Evolutionary conservation across 2,797 vertebrate genomes (phyloP).

Genomic region (Meriones psammophilus): DNA sequence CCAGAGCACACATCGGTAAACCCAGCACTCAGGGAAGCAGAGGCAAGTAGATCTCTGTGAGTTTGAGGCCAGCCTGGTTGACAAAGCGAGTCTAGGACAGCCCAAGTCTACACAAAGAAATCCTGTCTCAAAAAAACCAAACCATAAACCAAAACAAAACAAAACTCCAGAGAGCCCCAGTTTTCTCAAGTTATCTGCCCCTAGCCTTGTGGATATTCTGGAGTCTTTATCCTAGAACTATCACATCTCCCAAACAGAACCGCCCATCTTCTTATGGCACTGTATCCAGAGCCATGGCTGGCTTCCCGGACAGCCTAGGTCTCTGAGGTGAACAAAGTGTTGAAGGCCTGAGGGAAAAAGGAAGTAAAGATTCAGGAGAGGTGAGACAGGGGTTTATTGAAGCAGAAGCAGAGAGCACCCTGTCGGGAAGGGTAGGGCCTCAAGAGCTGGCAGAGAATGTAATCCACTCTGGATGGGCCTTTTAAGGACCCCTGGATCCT

Average conservation of each 20-base stretch:
- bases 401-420: background rate
- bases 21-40: too few species aligned
- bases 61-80: too few species aligned
- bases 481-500: background rate
- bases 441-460: background rate
- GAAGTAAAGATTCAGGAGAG: background rate
- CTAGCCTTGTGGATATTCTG: background rate
- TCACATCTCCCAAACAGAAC: background rate
- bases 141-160: too few species aligned
- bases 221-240: conserved; percentile 43
- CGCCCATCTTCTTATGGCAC: background rate
- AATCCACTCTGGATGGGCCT: background rate
- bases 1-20: background rate
- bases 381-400: background rate
- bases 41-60: too few species aligned
- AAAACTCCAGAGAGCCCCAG: background rate
- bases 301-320: background rate
- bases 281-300: background rate
- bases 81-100: too few species aligned
- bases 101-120: too few species aligned
- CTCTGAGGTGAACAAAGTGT: background rate
- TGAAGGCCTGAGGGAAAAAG: background rate
- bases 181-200: background rate
- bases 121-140: too few species aligned
- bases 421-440: background rate